These are phyloP conservation scores for Gila robusta DNA, from an alignment of 2,797 vertebrate species.

Conservation along the genomic window DNA sequence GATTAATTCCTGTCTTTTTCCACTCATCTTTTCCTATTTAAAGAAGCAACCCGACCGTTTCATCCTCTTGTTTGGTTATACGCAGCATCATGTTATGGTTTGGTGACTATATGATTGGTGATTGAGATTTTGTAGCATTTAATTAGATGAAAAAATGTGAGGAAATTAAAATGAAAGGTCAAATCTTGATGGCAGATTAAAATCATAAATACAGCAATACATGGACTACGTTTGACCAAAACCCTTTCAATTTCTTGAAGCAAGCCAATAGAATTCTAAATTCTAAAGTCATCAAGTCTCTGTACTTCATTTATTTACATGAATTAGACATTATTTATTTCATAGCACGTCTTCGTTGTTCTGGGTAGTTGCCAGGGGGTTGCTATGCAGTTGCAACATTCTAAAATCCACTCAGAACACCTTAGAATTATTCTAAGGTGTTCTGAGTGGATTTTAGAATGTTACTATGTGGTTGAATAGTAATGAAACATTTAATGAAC, in stretches of 20 bases:
- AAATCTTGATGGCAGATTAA: neutral
- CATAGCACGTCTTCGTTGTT: neutral
- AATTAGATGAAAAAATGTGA: neutral
- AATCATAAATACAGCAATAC: neutral
- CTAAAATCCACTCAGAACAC: too few relatives aligned
- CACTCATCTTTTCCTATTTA: conserved; percentile 29
- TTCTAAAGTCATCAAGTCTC: neutral
- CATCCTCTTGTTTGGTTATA: neutral
- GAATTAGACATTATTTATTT: neutral
- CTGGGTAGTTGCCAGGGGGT: neutral
- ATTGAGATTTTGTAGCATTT: neutral
- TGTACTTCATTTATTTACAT: neutral
- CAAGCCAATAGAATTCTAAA: neutral
- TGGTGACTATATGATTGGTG: neutral
- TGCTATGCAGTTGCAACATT: neutral
- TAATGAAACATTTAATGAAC: neutral
- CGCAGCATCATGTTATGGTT: neutral
- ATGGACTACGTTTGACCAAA: neutral
- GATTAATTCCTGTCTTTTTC: conserved; percentile 35
- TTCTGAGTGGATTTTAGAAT: neutral
- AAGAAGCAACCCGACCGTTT: neutral
- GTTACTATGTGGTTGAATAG: neutral
- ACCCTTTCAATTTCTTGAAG: neutral
- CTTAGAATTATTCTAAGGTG: too few relatives aligned
- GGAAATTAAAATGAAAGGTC: neutral